Evolutionary conservation across 2,113 vertebrate genomes (phyloP), one percentile per base, ranked within the genome.

Genomic region (Oostethus manadensis): DNA sequence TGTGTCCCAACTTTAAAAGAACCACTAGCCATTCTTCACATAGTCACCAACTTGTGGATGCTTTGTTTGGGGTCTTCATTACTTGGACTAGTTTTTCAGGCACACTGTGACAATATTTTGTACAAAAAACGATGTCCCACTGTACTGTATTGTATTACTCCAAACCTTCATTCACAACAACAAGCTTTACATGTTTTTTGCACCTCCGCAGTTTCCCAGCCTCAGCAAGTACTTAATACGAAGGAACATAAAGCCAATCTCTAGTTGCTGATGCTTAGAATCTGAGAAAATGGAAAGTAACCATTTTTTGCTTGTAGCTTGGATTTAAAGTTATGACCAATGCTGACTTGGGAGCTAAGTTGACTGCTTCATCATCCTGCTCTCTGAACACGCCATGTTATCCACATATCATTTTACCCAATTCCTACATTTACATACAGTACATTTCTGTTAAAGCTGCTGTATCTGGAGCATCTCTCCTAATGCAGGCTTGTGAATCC

Each of bases 391-490:
- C 46, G 48, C 33, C 10, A 40, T 10, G 15, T 51, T 51, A 17
- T 29, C 8, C 53, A 40, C 35, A n/a, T n/a, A n/a, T n/a, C n/a
- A n/a, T n/a, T n/a, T n/a, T n/a, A n/a, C n/a, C n/a, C n/a, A n/a
- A n/a, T n/a, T n/a, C n/a, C n/a, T n/a, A n/a, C n/a, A 20, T 51
- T 17, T 1, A 18, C 51, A 18, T 29, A 29, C 26, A 4, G 26
- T 9, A 42, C 33, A 55, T 40, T 18, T 18, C 35, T 5, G 35
- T 54, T 54, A 11, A 11, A 54, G 46, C 68, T 22, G 72, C 55
- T 33, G 76, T 51, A 80, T 81, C 56, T 72, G 67, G 57, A 75
- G 60, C 61, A 47, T 64, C 55, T 33, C 55, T 33, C 55, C 64
- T 57, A 54, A 66, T 63, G 48, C 73, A 66, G 59, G 67, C 40